Percentiles rank a stretch among this genome's conserved stretches.
Conservation (phyloP, 2,888 invertebrate species). For the Lepidochitona cinerea region DNA sequence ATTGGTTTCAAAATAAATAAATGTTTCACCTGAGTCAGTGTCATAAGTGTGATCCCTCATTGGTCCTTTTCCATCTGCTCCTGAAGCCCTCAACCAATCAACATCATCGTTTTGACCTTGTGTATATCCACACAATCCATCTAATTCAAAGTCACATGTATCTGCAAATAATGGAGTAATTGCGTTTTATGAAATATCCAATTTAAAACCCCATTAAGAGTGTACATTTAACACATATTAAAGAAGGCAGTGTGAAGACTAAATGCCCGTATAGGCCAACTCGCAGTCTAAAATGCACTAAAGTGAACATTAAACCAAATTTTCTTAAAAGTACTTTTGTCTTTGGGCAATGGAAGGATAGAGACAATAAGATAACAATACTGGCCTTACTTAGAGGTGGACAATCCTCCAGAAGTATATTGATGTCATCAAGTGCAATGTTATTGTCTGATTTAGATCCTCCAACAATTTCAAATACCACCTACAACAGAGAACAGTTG, state of each 20-base stretch:
- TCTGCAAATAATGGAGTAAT: background rate
- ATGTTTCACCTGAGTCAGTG: background rate
- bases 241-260: too few species aligned
- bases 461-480: constrained; percentile 31
- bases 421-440: constrained; percentile 28
- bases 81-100: constrained; percentile 50
- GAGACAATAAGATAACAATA: background rate
- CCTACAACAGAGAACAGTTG: constrained; percentile 1
- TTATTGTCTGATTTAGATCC: constrained; percentile 19
- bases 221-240: too few species aligned
- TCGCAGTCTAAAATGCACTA: too few species aligned
- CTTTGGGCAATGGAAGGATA: too few species aligned
- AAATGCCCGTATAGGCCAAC: too few species aligned
- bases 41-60: constrained; percentile 51
- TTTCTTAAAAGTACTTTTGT: too few species aligned
- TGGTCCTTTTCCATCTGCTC: constrained; percentile 50
- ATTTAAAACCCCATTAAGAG: too few species aligned
- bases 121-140: constrained; percentile 49
- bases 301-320: too few species aligned
- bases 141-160: constrained; percentile 58
- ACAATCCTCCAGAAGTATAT: background rate
- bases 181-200: too few species aligned
- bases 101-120: constrained; percentile 50
- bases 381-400: background rate
- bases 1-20: too few species aligned